Evolutionary conservation across 23 tunicate species (phyloP).

Genomic region (Styela plicata): DNA sequence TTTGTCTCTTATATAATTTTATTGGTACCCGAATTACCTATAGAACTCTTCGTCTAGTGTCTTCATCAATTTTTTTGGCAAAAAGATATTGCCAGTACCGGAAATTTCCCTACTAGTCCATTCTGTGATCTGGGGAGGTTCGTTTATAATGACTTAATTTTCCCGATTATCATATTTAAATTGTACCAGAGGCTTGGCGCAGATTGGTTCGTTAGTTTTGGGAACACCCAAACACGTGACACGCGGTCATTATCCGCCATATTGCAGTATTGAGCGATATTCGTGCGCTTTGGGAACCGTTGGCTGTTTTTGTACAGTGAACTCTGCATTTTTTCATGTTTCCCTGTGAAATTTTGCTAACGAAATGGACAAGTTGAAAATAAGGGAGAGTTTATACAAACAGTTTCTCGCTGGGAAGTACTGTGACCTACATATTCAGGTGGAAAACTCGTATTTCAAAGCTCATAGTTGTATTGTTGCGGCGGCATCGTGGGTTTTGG

Average conservation of each 20-base stretch:
- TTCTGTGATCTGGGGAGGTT: too few species aligned
- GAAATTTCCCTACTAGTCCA: too few species aligned
- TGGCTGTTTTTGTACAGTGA: too few species aligned
- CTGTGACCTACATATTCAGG: constrained; percentile 25
- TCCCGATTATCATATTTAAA: background rate
- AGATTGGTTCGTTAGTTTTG: background rate
- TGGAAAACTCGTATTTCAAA: constrained; percentile 1
- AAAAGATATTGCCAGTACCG: too few species aligned
- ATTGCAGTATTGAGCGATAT: background rate
- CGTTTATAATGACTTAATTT: too few species aligned
- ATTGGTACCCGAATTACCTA: too few species aligned
- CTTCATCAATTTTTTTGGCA: too few species aligned
- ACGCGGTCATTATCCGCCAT: background rate
- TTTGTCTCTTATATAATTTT: too few species aligned
- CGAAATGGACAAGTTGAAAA: constrained; percentile 32
- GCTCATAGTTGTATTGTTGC: constrained; percentile 36
- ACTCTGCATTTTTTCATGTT: background rate
- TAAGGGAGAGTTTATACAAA: constrained; percentile 2
- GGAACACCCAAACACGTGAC: background rate
- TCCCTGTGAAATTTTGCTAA: background rate
- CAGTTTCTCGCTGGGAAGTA: constrained; percentile 24
- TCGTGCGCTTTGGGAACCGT: too few species aligned
- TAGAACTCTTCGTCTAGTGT: too few species aligned
- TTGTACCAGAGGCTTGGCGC: background rate
- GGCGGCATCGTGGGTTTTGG: constrained; percentile 34